Percentiles rank a stretch among this genome's conserved stretches.
These are phyloP conservation scores for Marmota monax DNA, from an alignment of 2,113 vertebrate genomes.

Conservation along the genomic window DNA sequence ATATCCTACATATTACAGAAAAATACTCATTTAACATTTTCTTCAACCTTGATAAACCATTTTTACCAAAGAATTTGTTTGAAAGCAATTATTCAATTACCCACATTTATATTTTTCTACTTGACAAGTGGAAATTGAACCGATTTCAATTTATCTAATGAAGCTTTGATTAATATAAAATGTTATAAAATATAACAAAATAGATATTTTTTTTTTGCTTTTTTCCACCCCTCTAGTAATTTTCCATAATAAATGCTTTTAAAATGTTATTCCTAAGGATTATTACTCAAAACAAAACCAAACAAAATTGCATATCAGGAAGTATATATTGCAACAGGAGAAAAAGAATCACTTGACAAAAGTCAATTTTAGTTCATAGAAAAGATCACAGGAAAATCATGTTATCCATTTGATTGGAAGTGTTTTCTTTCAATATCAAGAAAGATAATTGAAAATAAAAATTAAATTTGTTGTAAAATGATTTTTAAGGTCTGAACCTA, in stretches of 20 bases:
- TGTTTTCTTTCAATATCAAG: background rate
- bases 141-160: slow-evolving; percentile 61
- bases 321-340: background rate
- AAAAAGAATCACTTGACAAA: slow-evolving; percentile 8
- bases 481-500: background rate
- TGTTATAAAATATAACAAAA: slow-evolving; percentile 63
- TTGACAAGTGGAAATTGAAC: slow-evolving; percentile 69
- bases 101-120: slow-evolving; percentile 61
- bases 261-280: background rate
- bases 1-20: slow-evolving; percentile 32
- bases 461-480: background rate
- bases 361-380: background rate
- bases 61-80: slow-evolving; percentile 53
- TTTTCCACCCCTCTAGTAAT: background rate
- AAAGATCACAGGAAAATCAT: background rate
- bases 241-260: background rate
- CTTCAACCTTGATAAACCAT: slow-evolving; percentile 60
- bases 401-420: background rate
- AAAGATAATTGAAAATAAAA: background rate
- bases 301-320: background rate
- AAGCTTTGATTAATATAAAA: slow-evolving; percentile 58
- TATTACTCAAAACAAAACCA: background rate
- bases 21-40: slow-evolving; percentile 63
- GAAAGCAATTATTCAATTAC: slow-evolving; percentile 72
- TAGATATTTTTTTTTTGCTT: background rate